Evolutionary conservation across 2,888 invertebrate species (phyloP).

Genomic region (Cotesia congregata): DNA sequence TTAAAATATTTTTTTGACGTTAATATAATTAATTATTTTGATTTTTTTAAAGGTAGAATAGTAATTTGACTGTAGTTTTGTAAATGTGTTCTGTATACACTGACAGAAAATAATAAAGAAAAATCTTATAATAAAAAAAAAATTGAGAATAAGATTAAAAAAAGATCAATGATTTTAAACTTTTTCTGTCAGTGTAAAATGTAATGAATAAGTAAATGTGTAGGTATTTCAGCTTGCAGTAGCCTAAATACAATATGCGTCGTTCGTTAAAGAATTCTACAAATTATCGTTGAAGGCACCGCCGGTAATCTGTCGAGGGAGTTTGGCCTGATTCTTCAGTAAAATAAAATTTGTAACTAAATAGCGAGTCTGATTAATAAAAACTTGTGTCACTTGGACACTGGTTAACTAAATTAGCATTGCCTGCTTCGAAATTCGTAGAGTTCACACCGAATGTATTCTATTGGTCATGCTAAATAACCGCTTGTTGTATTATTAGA

Average conservation of each 20-base stretch:
- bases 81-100: too few species aligned
- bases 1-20: too few species aligned
- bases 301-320: constrained; percentile 57
- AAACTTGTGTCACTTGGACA: constrained; percentile 19
- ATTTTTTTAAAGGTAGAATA: too few species aligned
- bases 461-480: constrained; percentile 1
- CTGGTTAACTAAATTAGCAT: constrained; percentile 31
- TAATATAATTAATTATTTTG: too few species aligned
- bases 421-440: constrained; percentile 56
- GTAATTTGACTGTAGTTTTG: too few species aligned
- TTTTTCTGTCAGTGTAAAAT: constrained; percentile 17
- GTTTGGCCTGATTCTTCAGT: constrained; percentile 62
- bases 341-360: constrained; percentile 30
- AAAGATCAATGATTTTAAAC: too few species aligned
- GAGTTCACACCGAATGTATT: constrained; percentile 46
- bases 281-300: constrained; percentile 57
- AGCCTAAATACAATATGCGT: not conserved
- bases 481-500: not conserved
- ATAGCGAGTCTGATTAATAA: constrained; percentile 32
- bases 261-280: constrained; percentile 52
- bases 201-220: constrained; percentile 33
- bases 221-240: constrained; percentile 24
- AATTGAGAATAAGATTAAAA: too few species aligned
- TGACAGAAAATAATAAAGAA: too few species aligned
- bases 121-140: too few species aligned